Evolutionary conservation across 2,113 vertebrate genomes (phyloP).

Genomic region (Chamaea fasciata): DNA sequence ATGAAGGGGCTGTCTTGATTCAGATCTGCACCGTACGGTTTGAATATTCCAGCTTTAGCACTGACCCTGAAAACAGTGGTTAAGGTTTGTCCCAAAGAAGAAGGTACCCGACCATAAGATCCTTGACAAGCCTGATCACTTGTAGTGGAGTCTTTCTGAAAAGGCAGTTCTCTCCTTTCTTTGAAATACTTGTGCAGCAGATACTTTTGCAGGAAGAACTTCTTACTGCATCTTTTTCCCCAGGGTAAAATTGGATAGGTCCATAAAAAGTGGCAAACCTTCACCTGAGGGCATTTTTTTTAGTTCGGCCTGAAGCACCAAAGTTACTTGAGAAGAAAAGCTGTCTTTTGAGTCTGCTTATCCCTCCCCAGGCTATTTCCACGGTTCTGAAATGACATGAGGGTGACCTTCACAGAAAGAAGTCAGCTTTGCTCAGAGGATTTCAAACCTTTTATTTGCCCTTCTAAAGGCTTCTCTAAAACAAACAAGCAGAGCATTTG

Average conservation of each 20-base stretch:
- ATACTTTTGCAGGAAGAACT: background rate
- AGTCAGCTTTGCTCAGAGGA: background rate
- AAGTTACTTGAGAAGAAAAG: background rate
- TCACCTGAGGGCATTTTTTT: background rate
- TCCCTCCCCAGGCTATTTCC: background rate
- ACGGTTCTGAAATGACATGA: background rate
- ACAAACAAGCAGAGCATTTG: background rate
- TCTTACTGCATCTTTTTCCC: background rate
- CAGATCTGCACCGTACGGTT: rapidly evolving
- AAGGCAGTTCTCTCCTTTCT: background rate
- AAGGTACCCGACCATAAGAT: background rate
- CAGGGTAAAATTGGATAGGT: background rate
- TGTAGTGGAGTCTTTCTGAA: background rate
- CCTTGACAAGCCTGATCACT: background rate
- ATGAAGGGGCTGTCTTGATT: background rate
- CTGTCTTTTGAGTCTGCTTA: background rate
- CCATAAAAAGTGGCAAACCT: background rate
- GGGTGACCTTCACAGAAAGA: background rate
- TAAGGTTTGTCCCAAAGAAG: background rate
- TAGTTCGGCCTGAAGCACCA: background rate
- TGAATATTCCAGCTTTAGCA: background rate
- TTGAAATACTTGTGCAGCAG: background rate
- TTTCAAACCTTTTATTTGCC: background rate
- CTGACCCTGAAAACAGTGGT: background rate
- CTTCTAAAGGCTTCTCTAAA: conserved; percentile 1